These are phyloP conservation scores for Aromia moschata DNA, from an alignment of 2,888 invertebrate genomes.

Conservation along the genomic window DNA sequence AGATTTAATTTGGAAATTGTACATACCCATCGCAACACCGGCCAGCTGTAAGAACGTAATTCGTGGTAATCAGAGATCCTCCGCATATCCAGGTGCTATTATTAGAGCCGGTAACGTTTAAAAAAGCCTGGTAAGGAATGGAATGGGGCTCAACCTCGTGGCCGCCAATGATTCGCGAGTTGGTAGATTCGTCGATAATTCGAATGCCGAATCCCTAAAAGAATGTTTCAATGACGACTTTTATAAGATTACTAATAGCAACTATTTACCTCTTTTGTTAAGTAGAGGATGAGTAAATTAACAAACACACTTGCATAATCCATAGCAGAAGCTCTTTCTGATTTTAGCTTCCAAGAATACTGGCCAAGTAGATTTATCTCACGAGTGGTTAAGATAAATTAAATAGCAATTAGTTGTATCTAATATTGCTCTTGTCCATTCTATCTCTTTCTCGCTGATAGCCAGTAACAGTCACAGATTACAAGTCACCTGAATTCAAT, in stretches of 20 bases:
- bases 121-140: conserved; percentile 27
- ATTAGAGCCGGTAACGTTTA: conserved; percentile 2
- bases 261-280: not conserved
- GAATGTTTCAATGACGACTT: not conserved
- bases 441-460: no score
- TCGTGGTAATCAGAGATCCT: conserved; percentile 6
- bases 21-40: conserved; percentile 18
- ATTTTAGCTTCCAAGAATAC: no score
- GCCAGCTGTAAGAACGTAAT: not conserved
- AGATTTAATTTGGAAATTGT: no score
- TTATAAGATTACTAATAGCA: no score
- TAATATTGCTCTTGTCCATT: no score
- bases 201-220: not conserved
- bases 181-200: not conserved
- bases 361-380: not conserved
- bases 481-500: no score
- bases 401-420: not conserved
- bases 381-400: not conserved
- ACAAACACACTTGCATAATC: no score
- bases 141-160: conserved; percentile 16
- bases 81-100: conserved; percentile 23
- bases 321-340: no score
- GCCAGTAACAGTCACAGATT: no score
- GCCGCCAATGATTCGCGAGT: conserved; percentile 30
- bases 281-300: not conserved